Evolutionary conservation across 2,888 invertebrate species (phyloP).

Genomic region (Rhogogaster chlorosoma): DNA sequence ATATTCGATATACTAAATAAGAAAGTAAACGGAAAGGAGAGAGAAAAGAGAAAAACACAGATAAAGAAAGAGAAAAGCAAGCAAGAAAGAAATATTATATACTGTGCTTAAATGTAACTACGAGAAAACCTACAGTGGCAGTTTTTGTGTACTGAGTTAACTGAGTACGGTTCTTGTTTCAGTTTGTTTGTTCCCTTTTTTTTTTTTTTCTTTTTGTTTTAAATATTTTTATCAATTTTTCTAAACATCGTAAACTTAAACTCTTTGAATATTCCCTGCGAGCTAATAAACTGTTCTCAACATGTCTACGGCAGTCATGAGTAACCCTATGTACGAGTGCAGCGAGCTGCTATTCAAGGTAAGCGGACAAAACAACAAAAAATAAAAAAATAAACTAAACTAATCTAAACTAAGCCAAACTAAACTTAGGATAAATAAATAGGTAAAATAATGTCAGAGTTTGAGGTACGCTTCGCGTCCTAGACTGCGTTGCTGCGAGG

Average conservation of each 20-base stretch:
- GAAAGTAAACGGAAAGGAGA: not conserved
- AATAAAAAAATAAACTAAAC: not conserved
- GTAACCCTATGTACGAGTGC: constrained; percentile 86
- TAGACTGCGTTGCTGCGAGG: not conserved
- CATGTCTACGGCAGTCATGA: constrained; percentile 90
- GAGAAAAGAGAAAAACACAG: not conserved
- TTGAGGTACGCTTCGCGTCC: not conserved
- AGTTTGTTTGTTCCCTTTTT: not conserved
- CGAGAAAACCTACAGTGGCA: constrained; percentile 52
- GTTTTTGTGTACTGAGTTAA: constrained; percentile 54
- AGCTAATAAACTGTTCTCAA: constrained; percentile 67
- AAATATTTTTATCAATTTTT: not conserved
- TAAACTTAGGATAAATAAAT: not conserved
- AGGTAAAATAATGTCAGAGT: constrained; percentile 2
- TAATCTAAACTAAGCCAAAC: not conserved
- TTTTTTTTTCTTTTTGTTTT: not conserved
- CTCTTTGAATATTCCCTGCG: not conserved
- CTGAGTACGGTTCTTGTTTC: constrained; percentile 43
- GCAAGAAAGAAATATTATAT: constrained; percentile 8
- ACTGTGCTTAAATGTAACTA: constrained; percentile 53
- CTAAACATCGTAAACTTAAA: not conserved
- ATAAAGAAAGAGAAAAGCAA: not conserved
- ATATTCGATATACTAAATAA: constrained; percentile 12
- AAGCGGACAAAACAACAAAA: constrained; percentile 65
- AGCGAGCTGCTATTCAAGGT: constrained; percentile 88